Base-by-base conservation (phyloP, 2,888 invertebrate species). In the Mesochorus sp. region DNA sequence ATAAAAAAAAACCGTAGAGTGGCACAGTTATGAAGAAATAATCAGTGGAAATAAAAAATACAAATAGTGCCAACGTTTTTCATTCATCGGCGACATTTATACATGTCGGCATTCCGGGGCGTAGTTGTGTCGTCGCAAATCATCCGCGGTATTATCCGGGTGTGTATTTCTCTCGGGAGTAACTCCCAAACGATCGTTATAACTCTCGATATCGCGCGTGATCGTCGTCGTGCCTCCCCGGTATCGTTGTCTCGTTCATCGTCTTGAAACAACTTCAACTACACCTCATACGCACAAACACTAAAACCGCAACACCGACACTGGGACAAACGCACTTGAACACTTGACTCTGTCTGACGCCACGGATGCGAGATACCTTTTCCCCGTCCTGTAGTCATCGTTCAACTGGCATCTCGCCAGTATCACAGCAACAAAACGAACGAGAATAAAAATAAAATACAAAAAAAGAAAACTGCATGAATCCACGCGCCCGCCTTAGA, bases 161-260 rank as follows among this genome's bases (percentile, higher is more conserved):
- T 61, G 39, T 53, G 64, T 14, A 24, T 44, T 19, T 24, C 8
- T 24, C 59, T 17, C 34, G 44, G 31, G 37, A 34, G 37, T 55
- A 51, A 57, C 62, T 68, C 62, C 37, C 64, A 51, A 51, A 47
- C 59, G 66, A 76, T 79, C 79, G 72, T n/a, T n/a, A n/a, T 72
- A 66, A 76, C 67, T 79, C 79, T 67, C 67, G 51, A 73, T 73
- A 68, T 68, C 28, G 68, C 78, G 44, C 78, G 76, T 73, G 76
- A 70, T 61, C 72, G 68, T 62, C 39, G 57, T 42, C 49, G 44
- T 57, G 26, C 26, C 49, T 47, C 49, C 24, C 57, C 28, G 34
- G 37, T 53, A 51, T 51, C 51, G 12, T 12, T 51, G 26, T 53
- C 53, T 66, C 44, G 26, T 31, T 19, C 28, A n/a, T n/a, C n/a